Percentiles rank a stretch among this genome's conserved stretches.
Evolutionary conservation across 2,113 vertebrate genomes (phyloP).

Genomic region (Gadus chalcogrammus): DNA sequence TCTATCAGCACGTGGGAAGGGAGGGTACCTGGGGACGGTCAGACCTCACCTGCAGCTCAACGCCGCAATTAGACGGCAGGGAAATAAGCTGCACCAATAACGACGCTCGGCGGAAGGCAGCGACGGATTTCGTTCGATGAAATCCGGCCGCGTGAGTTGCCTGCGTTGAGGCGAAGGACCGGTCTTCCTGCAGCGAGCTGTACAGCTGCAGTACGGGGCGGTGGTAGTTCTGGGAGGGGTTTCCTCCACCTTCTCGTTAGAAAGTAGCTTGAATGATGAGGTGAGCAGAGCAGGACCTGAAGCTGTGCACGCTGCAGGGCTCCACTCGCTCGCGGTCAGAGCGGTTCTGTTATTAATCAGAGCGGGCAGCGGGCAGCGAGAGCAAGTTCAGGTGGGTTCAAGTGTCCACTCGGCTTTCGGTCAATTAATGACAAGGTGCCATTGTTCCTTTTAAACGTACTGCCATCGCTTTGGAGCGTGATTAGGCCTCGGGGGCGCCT

Average conservation of each 20-base stretch:
- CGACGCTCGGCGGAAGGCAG: conserved; percentile 48
- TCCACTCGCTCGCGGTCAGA: conserved; percentile 18
- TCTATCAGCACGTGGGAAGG: conserved; percentile 55
- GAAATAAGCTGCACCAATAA: conserved; percentile 67
- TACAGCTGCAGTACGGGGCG: background rate
- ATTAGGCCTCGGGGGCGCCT: conserved; percentile 53
- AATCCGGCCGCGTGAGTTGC: conserved; percentile 35
- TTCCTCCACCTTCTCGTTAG: too few species aligned
- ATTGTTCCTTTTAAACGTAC: conserved; percentile 37
- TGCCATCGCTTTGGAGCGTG: conserved; percentile 50
- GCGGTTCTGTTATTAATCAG: conserved; percentile 23
- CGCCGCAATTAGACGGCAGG: conserved; percentile 64
- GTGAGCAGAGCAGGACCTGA: conserved; percentile 51
- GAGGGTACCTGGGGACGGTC: conserved; percentile 58
- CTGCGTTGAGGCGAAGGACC: background rate
- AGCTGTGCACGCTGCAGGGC: conserved; percentile 39
- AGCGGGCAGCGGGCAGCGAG: conserved; percentile 26
- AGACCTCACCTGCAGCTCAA: conserved; percentile 64
- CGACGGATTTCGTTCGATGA: conserved; percentile 44
- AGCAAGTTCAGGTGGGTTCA: conserved; percentile 44
- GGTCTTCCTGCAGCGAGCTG: too few species aligned
- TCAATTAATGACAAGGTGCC: conserved; percentile 62
- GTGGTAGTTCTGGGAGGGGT: conserved; percentile 8
- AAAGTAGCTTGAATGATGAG: conserved; percentile 19
- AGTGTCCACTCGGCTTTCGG: conserved; percentile 44